Evolutionary conservation across 23 tunicate genomes (phyloP).

Genomic region (Styela plicata): DNA sequence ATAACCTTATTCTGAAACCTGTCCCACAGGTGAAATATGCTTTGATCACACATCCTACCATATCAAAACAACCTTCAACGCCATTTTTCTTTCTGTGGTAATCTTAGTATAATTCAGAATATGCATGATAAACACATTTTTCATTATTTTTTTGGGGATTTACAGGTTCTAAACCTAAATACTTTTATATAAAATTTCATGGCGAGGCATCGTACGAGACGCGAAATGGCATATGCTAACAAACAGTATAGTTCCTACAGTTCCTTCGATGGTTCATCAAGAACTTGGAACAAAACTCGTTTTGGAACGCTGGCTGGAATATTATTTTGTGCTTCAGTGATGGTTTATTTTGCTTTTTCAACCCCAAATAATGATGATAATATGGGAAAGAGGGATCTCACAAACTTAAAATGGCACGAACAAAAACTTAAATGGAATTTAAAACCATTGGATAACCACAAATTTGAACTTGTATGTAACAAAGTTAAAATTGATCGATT

Average conservation of each 20-base stretch:
- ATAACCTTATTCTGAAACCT: too few relatives aligned
- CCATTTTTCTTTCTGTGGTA: too few relatives aligned
- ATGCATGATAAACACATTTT: too few relatives aligned
- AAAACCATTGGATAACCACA: background rate
- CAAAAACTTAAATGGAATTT: conserved; percentile 2
- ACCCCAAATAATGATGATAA: background rate
- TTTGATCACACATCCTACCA: too few relatives aligned
- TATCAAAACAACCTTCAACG: too few relatives aligned
- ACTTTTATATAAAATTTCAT: background rate
- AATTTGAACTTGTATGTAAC: background rate
- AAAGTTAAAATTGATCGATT: conserved; percentile 15
- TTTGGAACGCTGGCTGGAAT: background rate
- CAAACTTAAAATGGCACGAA: background rate
- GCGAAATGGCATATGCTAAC: background rate
- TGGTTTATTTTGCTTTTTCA: conserved; percentile 5
- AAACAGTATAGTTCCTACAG: background rate
- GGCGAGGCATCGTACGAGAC: conserved; percentile 15
- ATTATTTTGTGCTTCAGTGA: background rate
- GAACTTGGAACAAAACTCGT: background rate
- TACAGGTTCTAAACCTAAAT: background rate
- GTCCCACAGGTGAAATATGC: too few relatives aligned
- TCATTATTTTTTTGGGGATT: background rate
- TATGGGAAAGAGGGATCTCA: background rate
- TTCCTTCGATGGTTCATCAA: background rate
- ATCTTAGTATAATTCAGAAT: too few relatives aligned